Conservation (phyloP, 1,140 invertebrate species). For the Philaenus spumarius region DNA sequence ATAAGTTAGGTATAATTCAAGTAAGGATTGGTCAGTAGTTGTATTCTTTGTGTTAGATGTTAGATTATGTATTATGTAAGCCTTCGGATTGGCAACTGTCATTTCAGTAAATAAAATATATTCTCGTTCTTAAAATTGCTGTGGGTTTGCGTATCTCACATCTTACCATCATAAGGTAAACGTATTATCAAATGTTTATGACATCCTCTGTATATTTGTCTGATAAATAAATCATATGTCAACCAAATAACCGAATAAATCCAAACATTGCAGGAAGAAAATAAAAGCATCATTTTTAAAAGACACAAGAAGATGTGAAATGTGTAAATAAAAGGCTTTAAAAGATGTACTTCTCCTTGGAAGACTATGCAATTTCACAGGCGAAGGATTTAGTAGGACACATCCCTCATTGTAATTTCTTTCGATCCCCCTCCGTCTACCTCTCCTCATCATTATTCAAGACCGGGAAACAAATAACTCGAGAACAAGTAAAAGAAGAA, state of each 20-base stretch:
- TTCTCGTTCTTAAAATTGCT: no score
- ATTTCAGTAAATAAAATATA: no score
- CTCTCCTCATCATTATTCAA: constrained; percentile 13
- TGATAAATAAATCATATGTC: background rate
- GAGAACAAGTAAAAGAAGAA: constrained; percentile 9
- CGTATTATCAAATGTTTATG: background rate
- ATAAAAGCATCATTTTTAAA: background rate
- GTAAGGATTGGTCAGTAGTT: no score
- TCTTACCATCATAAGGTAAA: no score
- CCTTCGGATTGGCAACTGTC: no score
- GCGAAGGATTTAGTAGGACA: constrained; percentile 9
- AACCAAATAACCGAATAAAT: background rate
- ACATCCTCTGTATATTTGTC: background rate
- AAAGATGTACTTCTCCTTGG: background rate
- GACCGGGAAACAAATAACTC: constrained; percentile 16
- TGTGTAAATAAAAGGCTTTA: constrained; percentile 9
- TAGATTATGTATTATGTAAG: no score
- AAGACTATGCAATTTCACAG: constrained; percentile 16
- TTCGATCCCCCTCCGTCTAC: constrained; percentile 6
- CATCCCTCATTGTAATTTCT: constrained; percentile 19
- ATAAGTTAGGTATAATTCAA: no score
- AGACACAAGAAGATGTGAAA: background rate
- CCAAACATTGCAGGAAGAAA: background rate
- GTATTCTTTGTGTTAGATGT: no score
- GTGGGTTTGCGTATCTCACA: no score